Base-by-base conservation (phyloP, 2,888 invertebrate genomes). In the Aphodius sticticus region DNA sequence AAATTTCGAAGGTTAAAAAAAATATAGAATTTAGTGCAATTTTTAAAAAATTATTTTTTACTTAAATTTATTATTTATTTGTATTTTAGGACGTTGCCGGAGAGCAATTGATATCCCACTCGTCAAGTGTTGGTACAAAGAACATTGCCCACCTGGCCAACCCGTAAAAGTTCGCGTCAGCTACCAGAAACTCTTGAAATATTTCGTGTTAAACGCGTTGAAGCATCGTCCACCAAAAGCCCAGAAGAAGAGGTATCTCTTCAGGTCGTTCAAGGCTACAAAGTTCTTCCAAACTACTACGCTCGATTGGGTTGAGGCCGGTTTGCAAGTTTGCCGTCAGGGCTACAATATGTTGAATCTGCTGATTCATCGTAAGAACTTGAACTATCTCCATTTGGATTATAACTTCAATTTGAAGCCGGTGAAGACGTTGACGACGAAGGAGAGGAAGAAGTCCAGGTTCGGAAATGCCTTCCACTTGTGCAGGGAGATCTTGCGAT, bases 261-360 rank as follows among this genome's bases (percentile, higher is more conserved):
- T 99, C 93, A 94, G 99, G 38, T 99, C 99, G 0, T 99, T 99
- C 91, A 99, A 99, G 90, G 97, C 99, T 0, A 99, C 99, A 0
- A 99, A 99, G 90, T 99, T 99, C 91, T 99, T 99, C 92, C 99
- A 99, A 94, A 98, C 98, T 0, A 99, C 99, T 0, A 98, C 98
- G 0, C 91, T 99, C 84, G 99, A 99, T 90, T 99, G 99, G 99
- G 99, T 99, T 2, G 99, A 99, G 90, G 99, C 98, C 12, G 99
- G 99, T 5, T 90, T 99, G 72, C 99, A 99, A 91, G 97, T 99
- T 0, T 99, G 99, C 88, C 93, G 99, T 0, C 99, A 99, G 89
- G 99, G 99, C 3, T 99, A 99, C 91, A 99, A 99, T 89, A 99
- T 99, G 99, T 91, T 99, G 82, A 99, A 99, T 89, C 91, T 99